These are phyloP conservation scores for Microcaecilia unicolor DNA, from an alignment of 2,797 vertebrate genomes.

Conservation along the genomic window DNA sequence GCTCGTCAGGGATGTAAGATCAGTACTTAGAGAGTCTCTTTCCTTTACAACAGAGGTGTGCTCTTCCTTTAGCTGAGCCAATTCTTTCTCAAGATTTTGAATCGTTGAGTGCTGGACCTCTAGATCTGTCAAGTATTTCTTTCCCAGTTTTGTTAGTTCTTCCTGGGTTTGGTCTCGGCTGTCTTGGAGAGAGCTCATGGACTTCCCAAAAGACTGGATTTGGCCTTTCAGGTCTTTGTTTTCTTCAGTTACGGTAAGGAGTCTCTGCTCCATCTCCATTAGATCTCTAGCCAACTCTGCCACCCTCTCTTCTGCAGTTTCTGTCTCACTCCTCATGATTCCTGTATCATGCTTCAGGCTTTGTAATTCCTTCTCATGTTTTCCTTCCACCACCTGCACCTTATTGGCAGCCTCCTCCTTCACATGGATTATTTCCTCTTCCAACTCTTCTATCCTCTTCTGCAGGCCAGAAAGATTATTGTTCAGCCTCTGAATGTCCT, in stretches of 20 bases:
- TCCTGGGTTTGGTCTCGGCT: constrained; percentile 69
- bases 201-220: constrained; percentile 76
- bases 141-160: constrained; percentile 41
- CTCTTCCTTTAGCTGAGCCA: constrained; percentile 32
- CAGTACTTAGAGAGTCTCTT: constrained; percentile 10
- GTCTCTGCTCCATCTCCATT: constrained; percentile 76
- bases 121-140: constrained; percentile 30
- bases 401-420: constrained; percentile 38
- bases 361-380: constrained; percentile 63
- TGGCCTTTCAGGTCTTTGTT: constrained; percentile 64
- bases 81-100: constrained; percentile 23
- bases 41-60: constrained; percentile 12
- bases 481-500: constrained; percentile 35
- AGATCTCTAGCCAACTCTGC: constrained; percentile 87
- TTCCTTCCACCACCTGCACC: constrained; percentile 54
- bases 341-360: constrained; percentile 83
- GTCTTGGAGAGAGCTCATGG: constrained; percentile 86
- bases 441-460: constrained; percentile 55
- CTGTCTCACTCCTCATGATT: constrained; percentile 85
- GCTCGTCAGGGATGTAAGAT: constrained; percentile 21
- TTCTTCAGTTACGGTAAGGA: constrained; percentile 68
- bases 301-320: constrained; percentile 90
- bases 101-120: constrained; percentile 23
- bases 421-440: constrained; percentile 36
- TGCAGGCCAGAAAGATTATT: constrained; percentile 40